Percentiles rank a stretch among this genome's conserved stretches.
Conservation (phyloP, 1,140 invertebrate genomes). For the Popillia japonica region DNA sequence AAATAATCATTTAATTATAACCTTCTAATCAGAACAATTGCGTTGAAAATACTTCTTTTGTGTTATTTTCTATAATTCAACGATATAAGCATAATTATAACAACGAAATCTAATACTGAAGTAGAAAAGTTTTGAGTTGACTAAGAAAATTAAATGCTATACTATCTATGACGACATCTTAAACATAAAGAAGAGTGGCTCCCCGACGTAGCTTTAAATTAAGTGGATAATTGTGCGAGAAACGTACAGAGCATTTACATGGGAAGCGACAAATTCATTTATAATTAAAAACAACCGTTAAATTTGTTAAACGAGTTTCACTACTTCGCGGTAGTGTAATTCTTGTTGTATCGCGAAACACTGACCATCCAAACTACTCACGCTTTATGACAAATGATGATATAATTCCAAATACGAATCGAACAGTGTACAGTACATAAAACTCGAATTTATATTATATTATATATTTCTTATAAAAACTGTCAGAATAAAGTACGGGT, state of each 20-base stretch:
- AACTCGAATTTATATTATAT: too few relatives aligned
- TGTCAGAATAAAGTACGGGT: too few relatives aligned
- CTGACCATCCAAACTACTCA: too few relatives aligned
- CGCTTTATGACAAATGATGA: too few relatives aligned
- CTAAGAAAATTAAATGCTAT: background rate
- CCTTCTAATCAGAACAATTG: too few relatives aligned
- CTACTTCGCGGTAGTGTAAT: background rate
- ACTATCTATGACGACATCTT: background rate
- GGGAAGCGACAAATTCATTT: constrained; percentile 22
- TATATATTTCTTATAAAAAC: too few relatives aligned
- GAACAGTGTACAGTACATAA: too few relatives aligned
- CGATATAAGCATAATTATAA: background rate
- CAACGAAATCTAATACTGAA: background rate
- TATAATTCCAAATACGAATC: too few relatives aligned
- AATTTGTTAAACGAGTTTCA: background rate
- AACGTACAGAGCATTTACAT: background rate
- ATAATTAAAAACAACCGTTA: constrained; percentile 20
- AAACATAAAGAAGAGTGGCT: background rate
- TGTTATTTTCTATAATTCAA: too few relatives aligned
- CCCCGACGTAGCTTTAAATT: background rate
- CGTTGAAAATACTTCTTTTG: too few relatives aligned
- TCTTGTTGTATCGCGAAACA: too few relatives aligned
- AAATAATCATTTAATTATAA: too few relatives aligned
- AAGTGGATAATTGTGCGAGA: constrained; percentile 29
- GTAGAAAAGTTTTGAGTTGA: background rate